Conservation (phyloP, 2,888 invertebrate genomes). For the Drosophila siamana region DNA sequence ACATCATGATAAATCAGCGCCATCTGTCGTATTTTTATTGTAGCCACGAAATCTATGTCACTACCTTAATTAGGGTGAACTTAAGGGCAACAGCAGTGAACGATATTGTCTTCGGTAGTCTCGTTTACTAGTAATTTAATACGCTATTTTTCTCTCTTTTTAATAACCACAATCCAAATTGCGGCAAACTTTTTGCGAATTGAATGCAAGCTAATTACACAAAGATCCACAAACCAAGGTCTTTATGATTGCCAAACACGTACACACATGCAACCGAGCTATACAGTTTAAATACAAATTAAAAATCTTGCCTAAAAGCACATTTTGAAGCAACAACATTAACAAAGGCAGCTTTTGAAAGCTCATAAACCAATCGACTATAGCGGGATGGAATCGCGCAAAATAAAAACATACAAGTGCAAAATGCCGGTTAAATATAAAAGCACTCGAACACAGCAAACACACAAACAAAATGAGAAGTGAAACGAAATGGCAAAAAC, state of each 20-base stretch:
- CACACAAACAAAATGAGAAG: constrained; percentile 3
- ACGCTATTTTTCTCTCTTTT: neutral
- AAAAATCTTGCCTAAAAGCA: neutral
- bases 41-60: neutral
- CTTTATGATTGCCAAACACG: neutral
- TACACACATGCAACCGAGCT: neutral
- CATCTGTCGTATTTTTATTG: neutral
- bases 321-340: neutral
- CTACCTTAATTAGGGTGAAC: too few relatives aligned
- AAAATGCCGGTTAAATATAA: constrained; percentile 14
- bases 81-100: neutral
- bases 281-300: neutral
- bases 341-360: constrained; percentile 15
- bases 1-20: too few relatives aligned
- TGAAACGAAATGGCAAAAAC: too few relatives aligned
- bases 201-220: neutral
- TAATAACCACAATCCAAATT: neutral
- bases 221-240: neutral
- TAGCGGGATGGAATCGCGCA: neutral
- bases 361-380: constrained; percentile 1
- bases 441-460: neutral
- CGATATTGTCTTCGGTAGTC: neutral
- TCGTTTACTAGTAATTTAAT: neutral
- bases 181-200: neutral
- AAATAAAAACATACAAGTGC: constrained; percentile 1